Base-by-base conservation (phyloP, 2,888 invertebrate species). In the Lasioglossum lativentre region DNA sequence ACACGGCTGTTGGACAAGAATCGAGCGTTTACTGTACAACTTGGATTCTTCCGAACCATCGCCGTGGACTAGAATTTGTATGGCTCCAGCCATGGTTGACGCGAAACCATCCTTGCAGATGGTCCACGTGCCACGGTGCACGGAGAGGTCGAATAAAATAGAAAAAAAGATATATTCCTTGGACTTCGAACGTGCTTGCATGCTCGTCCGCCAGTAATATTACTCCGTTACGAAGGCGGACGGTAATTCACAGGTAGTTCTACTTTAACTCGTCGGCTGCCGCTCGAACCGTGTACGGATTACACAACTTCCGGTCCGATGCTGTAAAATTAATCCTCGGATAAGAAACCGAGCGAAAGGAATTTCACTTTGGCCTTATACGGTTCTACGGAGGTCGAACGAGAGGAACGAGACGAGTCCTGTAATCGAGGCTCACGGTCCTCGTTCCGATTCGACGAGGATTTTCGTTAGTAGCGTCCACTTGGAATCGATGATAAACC, bases 221-320 rank as follows among this genome's bases (percentile, higher is more conserved):
- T 19, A 66, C 66, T 66, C 34, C 66, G 66, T 66, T 23, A 66
- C 34, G 66, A 34, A 66, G 19, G 34, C 66, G 34, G 66, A 16
- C 34, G 19, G 34, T 66, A 66, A 66, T 66, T 66, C 66, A 34
- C 66, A 34, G 34, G 66, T 34, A 66, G 66, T 23, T 66, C 66
- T 34, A 34, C 66, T 34, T 66, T 34, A 66, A 8, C 34, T 34
- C 34, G 66, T 23, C 66, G 34, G 19, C 66, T 30, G 66, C 30
- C 66, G 19, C 8, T 30, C 66, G 66, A 23, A 19, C 66, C 66
- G 30, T 12, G 12, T 56, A n/a, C 27, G n/a, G 30, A 66, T 66
- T 66, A 30, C 66, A 34, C 66, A 66, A 66, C 66, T 66, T 66
- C 66, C 66, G 66, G 34, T 23, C 4, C 34, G 19, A 10, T 8